phyloP scores from a whole-genome alignment of 2,797 vertebrate species.

The Cuculus canorus region DNA sequence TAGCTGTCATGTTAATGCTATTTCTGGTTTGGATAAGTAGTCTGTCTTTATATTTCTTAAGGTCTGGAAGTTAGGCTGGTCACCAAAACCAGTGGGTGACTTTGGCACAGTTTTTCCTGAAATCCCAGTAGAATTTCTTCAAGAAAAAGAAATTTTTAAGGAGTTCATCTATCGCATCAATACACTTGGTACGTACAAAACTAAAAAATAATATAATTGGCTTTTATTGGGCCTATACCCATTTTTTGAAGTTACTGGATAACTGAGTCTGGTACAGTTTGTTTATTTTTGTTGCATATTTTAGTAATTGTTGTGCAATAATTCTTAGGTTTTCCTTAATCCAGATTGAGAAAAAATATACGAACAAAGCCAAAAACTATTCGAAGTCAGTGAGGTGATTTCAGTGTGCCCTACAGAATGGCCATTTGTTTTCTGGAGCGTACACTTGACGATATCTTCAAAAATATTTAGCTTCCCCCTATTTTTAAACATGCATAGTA shows the following conservation, averaged over 20 bases:
- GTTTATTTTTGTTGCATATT: not conserved
- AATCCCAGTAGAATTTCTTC: slow-evolving; percentile 97
- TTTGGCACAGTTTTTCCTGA: slow-evolving; percentile 92
- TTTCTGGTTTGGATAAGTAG: not conserved
- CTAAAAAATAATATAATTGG: not conserved
- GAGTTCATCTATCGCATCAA: slow-evolving; percentile 98
- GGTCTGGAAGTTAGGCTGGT: slow-evolving; percentile 99
- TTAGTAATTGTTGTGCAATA: not conserved
- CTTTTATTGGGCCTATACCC: not conserved
- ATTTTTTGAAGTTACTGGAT: not conserved
- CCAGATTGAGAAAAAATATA: not conserved
- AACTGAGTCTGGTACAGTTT: not conserved
- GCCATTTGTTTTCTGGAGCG: not conserved
- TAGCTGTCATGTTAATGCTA: not conserved
- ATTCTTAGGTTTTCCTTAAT: not conserved
- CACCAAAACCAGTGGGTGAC: slow-evolving; percentile 90
- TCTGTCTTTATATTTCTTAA: slow-evolving; percentile 40
- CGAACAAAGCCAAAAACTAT: not conserved
- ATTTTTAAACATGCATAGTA: not conserved
- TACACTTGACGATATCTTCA: not conserved
- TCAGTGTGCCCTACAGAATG: not conserved
- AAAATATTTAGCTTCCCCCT: not conserved
- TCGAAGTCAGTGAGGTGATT: not conserved
- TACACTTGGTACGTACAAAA: slow-evolving; percentile 82
- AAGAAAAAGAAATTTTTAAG: slow-evolving; percentile 96